Base-by-base conservation (phyloP, 2,888 invertebrate species). In the Nineta flava region DNA sequence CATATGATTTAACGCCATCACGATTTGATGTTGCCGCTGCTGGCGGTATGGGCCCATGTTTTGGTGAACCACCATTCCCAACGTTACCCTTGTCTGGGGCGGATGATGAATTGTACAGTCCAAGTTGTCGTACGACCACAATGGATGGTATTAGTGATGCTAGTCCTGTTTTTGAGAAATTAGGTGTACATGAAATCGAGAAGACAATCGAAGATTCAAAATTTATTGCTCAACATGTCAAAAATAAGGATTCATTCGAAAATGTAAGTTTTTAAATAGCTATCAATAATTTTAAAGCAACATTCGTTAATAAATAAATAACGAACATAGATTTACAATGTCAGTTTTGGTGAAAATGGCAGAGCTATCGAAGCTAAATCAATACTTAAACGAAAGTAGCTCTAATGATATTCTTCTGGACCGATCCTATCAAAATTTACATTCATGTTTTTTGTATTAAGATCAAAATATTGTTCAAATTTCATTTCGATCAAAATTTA, bases 141-240 rank as follows among this genome's bases (percentile, higher is more conserved):
- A 61, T 76, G 58, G 76, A 77, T 57, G 76, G 75, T 54, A 70
- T 73, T 56, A 73, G 70, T 57, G 80, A 79, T 60, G 71, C 74
- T 50, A 86, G 85, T 68, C 86, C 87, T 55, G 83, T 85, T 59
- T 83, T 86, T 66, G 87, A 88, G 61, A 84, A 85, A 67, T 80
- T 84, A 54, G 81, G 78, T 59, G 76, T 86, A 57, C 78, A 84
- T 65, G 87, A 87, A 70, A 83, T 90, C 77, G 91, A 92, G 69
- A 88, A 88, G 69, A 88, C 92, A 61, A 83, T 91, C 68, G 87
- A 88, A 65, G 90, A 91, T 60, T 88, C 92, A 57, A 81, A 87
- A 62, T 93, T 93, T 70, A 91, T 93, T 72, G 92, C 92, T 64
- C 93, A 93, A 71, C 93, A 93, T 68, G 88, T 91, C 67, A 86